These are phyloP conservation scores for Melanostoma mellinum DNA, from an alignment of 2,888 invertebrate species.

Conservation along the genomic window DNA sequence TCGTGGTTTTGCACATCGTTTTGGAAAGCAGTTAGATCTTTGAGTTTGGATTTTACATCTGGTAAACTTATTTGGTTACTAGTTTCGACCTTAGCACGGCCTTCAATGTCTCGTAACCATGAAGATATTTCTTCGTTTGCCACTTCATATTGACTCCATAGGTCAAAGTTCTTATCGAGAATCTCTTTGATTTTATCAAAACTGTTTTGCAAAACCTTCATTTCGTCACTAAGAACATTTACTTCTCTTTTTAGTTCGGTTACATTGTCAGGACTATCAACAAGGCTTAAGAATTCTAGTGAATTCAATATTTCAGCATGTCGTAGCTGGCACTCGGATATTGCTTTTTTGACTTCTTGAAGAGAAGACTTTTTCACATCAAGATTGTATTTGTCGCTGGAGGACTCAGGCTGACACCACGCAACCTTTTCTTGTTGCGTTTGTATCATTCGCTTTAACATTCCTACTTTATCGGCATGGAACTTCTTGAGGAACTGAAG, in stretches of 20 bases:
- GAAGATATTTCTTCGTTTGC: slow-evolving; percentile 88
- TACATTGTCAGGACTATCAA: slow-evolving; percentile 88
- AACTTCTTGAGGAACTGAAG: slow-evolving; percentile 92
- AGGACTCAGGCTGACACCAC: slow-evolving; percentile 95
- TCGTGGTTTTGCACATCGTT: slow-evolving; percentile 86
- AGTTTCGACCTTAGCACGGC: slow-evolving; percentile 88
- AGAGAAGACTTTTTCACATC: slow-evolving; percentile 94
- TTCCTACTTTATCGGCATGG: slow-evolving; percentile 91
- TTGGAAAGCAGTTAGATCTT: slow-evolving; percentile 86
- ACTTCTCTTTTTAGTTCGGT: slow-evolving; percentile 87
- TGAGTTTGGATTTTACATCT: slow-evolving; percentile 87
- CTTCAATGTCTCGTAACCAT: slow-evolving; percentile 92
- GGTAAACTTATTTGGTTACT: slow-evolving; percentile 87
- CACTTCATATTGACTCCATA: slow-evolving; percentile 92
- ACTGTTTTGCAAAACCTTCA: slow-evolving; percentile 87
- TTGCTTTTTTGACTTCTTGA: slow-evolving; percentile 88
- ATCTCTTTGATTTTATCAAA: slow-evolving; percentile 86
- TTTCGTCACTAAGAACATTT: slow-evolving; percentile 87
- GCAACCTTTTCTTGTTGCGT: slow-evolving; percentile 93
- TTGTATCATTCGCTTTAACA: slow-evolving; percentile 90
- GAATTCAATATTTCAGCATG: slow-evolving; percentile 88
- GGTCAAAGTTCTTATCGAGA: slow-evolving; percentile 87
- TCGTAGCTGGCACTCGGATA: slow-evolving; percentile 87
- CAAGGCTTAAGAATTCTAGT: slow-evolving; percentile 87
- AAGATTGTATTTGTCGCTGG: slow-evolving; percentile 94